Base-by-base conservation (phyloP, 2,113 vertebrate species). In the Carassius carassius region DNA sequence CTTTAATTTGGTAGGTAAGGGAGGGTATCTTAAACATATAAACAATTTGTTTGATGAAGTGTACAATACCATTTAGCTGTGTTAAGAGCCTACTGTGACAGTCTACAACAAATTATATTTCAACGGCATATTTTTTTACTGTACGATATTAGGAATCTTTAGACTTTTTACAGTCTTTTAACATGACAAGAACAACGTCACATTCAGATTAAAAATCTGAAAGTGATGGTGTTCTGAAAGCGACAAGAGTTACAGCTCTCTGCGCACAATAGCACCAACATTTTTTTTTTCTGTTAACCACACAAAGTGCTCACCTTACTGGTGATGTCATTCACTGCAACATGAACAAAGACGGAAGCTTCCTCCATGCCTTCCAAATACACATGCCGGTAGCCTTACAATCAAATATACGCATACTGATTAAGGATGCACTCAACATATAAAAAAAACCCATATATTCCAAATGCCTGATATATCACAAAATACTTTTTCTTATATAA, bases 281-380 rank as follows among this genome's bases (percentile, higher is more conserved):
- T 13, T 44, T 69, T 69, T 69, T 69, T 1, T 69, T 6, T 5
- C 65, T 37, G 67, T 6, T 5, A 25, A 11, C n/a, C 32, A 4
- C 58, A 54, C 0, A 74, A 4, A 13, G 65, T 90, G 94, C 98
- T 92, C 95, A 99, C 98, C 98, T 99, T 99, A 98, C 98, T 98
- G 69, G 96, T 94, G 94, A 99, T 94, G 93, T 99, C 98, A 91
- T 97, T 96, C 87, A 99, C 91, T 62, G 97, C 95, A 91, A 99
- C 92, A 9, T 99, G 98, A 87, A 99, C 97, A 82, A 99, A 99
- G 93, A 99, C 95, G 85, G 98, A 99, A 1, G 98, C 98, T 84
- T 99, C 97, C 87, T 98, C 98, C 94, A 99, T 98, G 70, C 98
- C 98, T 89, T 99, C 98, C 91, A 99, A 94, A 93, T 99, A 99